Conservation (phyloP, 2,888 invertebrate genomes). For the Dione vanillae region DNA sequence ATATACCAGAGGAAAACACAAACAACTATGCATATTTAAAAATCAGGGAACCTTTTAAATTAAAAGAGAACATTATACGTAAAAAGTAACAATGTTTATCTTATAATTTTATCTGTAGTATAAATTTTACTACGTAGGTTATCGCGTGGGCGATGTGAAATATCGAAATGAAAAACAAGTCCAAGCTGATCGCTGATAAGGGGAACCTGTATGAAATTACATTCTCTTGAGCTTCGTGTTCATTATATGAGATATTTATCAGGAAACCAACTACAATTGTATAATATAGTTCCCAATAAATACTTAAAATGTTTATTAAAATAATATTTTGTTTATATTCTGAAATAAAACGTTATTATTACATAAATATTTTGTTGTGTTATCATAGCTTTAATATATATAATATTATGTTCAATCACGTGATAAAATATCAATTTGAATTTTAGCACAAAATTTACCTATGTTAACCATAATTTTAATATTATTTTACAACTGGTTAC, state of each 20-base stretch:
- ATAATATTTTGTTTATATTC: not conserved
- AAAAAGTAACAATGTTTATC: not conserved
- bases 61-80: not conserved
- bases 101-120: constrained; percentile 3
- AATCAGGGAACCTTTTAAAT: not conserved
- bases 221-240: constrained; percentile 7
- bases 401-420: too few relatives aligned
- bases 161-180: constrained; percentile 14
- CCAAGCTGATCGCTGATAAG: not conserved
- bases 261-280: constrained; percentile 4
- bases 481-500: too few relatives aligned
- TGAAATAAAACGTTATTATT: too few relatives aligned
- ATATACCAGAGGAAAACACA: too few relatives aligned
- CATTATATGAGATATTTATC: constrained; percentile 12
- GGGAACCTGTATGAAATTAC: not conserved
- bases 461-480: too few relatives aligned
- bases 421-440: too few relatives aligned
- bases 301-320: not conserved
- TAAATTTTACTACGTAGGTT: not conserved
- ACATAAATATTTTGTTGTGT: too few relatives aligned
- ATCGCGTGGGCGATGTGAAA: constrained; percentile 5
- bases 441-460: too few relatives aligned
- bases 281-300: not conserved
- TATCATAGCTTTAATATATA: too few relatives aligned
- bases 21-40: not conserved